Evolutionary conservation across 1,140 invertebrate species (phyloP), one percentile per base, ranked within the genome.

Genomic region (Kradibia gibbosae): DNA sequence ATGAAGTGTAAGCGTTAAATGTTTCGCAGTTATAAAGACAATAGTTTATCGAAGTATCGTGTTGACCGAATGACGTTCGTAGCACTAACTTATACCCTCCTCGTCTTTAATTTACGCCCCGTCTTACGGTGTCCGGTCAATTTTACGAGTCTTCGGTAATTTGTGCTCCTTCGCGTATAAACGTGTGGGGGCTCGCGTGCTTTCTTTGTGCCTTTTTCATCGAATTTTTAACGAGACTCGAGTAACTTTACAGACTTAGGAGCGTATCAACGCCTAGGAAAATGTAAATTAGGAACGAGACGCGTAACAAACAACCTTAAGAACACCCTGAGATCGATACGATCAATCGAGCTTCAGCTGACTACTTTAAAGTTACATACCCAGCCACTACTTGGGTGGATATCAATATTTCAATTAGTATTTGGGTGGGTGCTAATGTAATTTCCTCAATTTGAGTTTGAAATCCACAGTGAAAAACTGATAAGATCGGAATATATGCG

Each of bases 81-180:
- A 48, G 70, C 70, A 45, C 42, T 57, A 57, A 75, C 73, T 60
- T 53, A 60, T 1, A 79, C 31, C 22, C 31, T 65, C 70, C 25
- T 48, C 48, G 13, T 57, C 77, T 50, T 45, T 55, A 42, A 62
- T 80, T 62, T 74, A 80, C 78, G 78, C 42, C 42, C 57, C 57
- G 25, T 77, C 74, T 60, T 11, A 65, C 22, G 57, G 17, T 65
- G 73, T 60, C 55, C 25, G 65, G 55, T 65, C 74, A 45, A 78
- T 78, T 78, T 78, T 78, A 78, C 76, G 76, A 78, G 60, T 78
- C 62, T 22, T 28, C 15, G 28, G 76, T 67, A 62, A 67, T 67
- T 67, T 78, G 60, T 78, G 76, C 76, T 25, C 25, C 42, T 15
- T 28, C 57, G 39, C 15, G 53, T 34, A 22, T 65, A n/a, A n/a